Evolutionary conservation across 1,140 invertebrate genomes (phyloP).

Genomic region (Vanessa atalanta): DNA sequence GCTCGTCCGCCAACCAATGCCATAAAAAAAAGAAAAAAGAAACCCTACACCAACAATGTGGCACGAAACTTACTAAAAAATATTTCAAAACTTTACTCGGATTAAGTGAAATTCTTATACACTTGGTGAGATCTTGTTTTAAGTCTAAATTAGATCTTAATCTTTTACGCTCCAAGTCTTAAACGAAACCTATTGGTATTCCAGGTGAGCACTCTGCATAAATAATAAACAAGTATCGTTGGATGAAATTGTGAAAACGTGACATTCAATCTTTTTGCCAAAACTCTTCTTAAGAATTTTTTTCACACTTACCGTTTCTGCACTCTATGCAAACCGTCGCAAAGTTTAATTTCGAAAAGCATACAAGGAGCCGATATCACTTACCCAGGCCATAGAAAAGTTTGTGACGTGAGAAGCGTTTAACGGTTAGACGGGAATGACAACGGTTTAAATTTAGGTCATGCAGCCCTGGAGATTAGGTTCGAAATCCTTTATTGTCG

Average conservation of each 20-base stretch:
- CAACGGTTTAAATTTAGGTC: slow-evolving; percentile 50
- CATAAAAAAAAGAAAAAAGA: no score
- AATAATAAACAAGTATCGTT: slow-evolving; percentile 59
- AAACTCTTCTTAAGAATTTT: slow-evolving; percentile 44
- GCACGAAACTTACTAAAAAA: no score
- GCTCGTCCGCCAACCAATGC: no score
- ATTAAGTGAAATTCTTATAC: no score
- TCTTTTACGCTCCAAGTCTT: slow-evolving; percentile 17
- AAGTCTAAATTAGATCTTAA: slow-evolving; percentile 22
- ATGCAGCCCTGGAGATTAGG: slow-evolving; percentile 48
- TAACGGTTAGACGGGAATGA: slow-evolving; percentile 46
- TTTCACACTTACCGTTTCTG: slow-evolving; percentile 37
- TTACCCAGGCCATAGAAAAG: slow-evolving; percentile 54
- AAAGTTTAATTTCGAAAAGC: slow-evolving; percentile 51
- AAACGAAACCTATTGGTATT: slow-evolving; percentile 30
- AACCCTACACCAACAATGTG: no score
- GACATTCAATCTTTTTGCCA: slow-evolving; percentile 52
- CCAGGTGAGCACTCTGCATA: slow-evolving; percentile 44
- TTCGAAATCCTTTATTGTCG: slow-evolving; percentile 49
- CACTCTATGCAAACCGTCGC: slow-evolving; percentile 35
- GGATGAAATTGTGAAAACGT: slow-evolving; percentile 61
- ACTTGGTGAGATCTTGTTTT: no score
- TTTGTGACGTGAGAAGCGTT: slow-evolving; percentile 64
- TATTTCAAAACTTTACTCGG: no score
- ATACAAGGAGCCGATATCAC: slow-evolving; percentile 48